Evolutionary conservation across 2,888 invertebrate species (phyloP).

Genomic region (Brachyptera putata): DNA sequence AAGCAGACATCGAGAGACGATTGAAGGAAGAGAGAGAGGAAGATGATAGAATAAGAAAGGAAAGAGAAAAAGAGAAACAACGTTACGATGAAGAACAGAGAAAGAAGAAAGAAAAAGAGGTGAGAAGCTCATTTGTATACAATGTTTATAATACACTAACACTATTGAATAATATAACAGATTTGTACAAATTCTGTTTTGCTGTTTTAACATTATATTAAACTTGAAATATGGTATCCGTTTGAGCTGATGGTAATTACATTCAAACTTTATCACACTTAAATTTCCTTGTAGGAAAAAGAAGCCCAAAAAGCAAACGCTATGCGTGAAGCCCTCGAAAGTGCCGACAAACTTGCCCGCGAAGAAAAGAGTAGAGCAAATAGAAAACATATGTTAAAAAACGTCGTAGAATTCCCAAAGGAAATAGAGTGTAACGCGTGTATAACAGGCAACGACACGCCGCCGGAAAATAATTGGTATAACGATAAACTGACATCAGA

Average conservation of each 20-base stretch:
- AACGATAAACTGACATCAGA: neutral
- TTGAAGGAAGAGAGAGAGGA: constrained; percentile 75
- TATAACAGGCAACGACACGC: neutral
- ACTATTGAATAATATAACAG: no score
- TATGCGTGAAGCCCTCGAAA: constrained; percentile 69
- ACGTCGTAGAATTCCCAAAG: neutral
- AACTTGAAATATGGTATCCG: no score
- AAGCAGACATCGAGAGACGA: constrained; percentile 70
- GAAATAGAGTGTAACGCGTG: constrained; percentile 4
- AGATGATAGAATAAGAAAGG: constrained; percentile 69
- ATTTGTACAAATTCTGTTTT: no score
- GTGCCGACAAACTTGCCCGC: constrained; percentile 50
- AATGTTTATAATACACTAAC: no score
- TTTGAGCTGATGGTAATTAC: no score
- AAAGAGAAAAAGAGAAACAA: constrained; percentile 65
- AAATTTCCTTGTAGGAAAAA: constrained; percentile 59
- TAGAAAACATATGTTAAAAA: constrained; percentile 12
- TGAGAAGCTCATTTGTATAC: no score
- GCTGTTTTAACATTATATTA: no score
- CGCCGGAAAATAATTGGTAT: constrained; percentile 2
- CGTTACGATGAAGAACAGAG: constrained; percentile 69
- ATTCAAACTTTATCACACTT: no score
- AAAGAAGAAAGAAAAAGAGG: constrained; percentile 39
- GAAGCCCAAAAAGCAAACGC: constrained; percentile 69
- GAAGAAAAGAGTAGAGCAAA: constrained; percentile 17